Base-by-base conservation (phyloP, 2,888 invertebrate genomes). In the Ornithoptera alexandrae region DNA sequence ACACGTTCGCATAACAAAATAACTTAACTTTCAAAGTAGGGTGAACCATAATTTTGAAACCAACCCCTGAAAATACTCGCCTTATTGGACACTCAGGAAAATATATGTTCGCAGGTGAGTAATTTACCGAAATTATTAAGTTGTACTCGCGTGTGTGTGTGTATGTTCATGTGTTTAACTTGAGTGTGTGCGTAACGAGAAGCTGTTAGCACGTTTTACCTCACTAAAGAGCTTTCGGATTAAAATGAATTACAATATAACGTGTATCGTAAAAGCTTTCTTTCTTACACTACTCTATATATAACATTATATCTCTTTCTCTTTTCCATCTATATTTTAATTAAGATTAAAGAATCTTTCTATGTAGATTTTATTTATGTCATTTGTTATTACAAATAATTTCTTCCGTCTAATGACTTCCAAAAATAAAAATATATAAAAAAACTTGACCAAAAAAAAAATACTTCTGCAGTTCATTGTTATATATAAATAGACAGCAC, bases 51-150 rank as follows among this genome's bases (percentile, higher is more conserved):
- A 69, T 69, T 69, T 61, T 42, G 57, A 61, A 53, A 65, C 61
- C 61, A 65, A 69, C 69, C 65, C 46, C 57, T 46, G 65, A 65
- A 69, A 69, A 65, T 60, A 68, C 68, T 68, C 59, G 63, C 63
- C 65, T 69, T 65, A 69, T 69, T 69, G 69, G 69, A 69, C 69
- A 62, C 65, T 65, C 65, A 53, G 69, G 69, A 57, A 69, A 65
- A 69, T 69, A 69, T 69, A 69, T 69, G 69, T 69, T 65, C 69
- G 57, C 69, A 69, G 69, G 69, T 69, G 61, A 65, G 69, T 69
- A 69, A 69, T 69, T 69, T 69, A 65, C 39, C 61, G 69, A 65
- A 69, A 69, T 65, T 69, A 69, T 62, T 61, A 69, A 69, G 61
- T 30, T 66, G 20, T 22, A 60, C 53, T 53, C 61, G 60, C 56